Evolutionary conservation across 2,113 vertebrate species (phyloP).

Genomic region (Aspidoscelis tigris): DNA sequence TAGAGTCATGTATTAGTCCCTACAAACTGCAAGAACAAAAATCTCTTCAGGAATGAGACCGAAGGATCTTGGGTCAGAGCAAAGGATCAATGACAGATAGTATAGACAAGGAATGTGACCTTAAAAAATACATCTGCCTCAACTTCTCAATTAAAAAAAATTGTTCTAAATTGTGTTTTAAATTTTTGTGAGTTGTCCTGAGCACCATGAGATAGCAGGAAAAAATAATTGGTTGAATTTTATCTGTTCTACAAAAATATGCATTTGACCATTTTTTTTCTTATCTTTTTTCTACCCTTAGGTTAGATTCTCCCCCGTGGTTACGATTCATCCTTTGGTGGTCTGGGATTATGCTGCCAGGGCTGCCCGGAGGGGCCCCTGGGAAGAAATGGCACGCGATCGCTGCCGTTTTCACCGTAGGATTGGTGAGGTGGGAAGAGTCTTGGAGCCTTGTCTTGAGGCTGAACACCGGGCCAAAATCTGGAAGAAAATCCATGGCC

Average conservation of each 20-base stretch:
- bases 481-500: slow-evolving; percentile 39
- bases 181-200: too few species aligned
- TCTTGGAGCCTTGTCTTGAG: slow-evolving; percentile 77
- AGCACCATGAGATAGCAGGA: too few species aligned
- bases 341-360: slow-evolving; percentile 84
- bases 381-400: slow-evolving; percentile 88
- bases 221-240: neutral
- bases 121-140: neutral
- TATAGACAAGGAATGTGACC: neutral
- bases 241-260: neutral
- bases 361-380: slow-evolving; percentile 82
- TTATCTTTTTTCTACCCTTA: slow-evolving; percentile 50
- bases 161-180: too few species aligned
- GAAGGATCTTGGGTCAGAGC: neutral
- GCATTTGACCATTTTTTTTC: neutral
- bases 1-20: too few species aligned
- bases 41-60: neutral
- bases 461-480: slow-evolving; percentile 73
- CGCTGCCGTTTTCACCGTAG: slow-evolving; percentile 82
- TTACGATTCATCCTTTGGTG: slow-evolving; percentile 81
- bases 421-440: slow-evolving; percentile 72
- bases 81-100: neutral
- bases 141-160: neutral
- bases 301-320: slow-evolving; percentile 84
- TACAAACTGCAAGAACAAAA: neutral